Evolutionary conservation across 2,113 vertebrate genomes (phyloP).

Genomic region (Prochilodus magdalenae): DNA sequence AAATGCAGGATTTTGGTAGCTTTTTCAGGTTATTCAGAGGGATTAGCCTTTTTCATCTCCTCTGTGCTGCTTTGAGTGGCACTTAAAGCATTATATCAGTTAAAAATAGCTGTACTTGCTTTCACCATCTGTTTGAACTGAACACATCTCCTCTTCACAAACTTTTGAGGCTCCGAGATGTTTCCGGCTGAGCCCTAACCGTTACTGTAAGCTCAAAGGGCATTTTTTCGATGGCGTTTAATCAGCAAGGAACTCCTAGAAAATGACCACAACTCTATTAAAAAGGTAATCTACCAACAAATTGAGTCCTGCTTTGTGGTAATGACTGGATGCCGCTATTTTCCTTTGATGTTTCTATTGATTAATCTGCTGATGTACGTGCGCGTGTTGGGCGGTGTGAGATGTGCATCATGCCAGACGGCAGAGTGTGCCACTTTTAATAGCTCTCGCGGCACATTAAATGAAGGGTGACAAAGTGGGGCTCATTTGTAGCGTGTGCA

Average conservation of each 20-base stretch:
- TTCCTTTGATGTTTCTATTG: constrained; percentile 8
- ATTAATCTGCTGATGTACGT: background rate
- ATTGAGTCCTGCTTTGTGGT: constrained; percentile 30
- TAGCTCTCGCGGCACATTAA: constrained; percentile 34
- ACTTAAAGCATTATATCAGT: constrained; percentile 1
- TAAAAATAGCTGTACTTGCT: background rate
- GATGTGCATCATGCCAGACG: constrained; percentile 25
- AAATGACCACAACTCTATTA: constrained; percentile 26
- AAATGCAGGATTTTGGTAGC: background rate
- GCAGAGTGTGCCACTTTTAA: constrained; percentile 20
- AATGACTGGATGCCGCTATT: constrained; percentile 24
- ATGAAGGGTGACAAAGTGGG: constrained; percentile 43
- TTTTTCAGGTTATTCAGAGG: background rate
- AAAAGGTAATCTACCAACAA: constrained; percentile 35
- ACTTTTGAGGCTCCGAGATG: background rate
- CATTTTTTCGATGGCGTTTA: constrained; percentile 15
- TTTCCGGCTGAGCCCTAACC: background rate
- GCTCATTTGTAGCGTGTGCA: constrained; percentile 32
- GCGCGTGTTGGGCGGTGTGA: background rate
- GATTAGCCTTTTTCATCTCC: background rate
- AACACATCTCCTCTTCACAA: background rate
- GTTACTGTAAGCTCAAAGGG: background rate
- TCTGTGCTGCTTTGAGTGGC: background rate
- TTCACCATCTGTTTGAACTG: constrained; percentile 1
- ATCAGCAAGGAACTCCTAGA: constrained; percentile 2